Percentiles rank a stretch among this genome's conserved stretches.
Evolutionary conservation across 2,888 invertebrate genomes (phyloP).

Genomic region (Tenthredo notha): DNA sequence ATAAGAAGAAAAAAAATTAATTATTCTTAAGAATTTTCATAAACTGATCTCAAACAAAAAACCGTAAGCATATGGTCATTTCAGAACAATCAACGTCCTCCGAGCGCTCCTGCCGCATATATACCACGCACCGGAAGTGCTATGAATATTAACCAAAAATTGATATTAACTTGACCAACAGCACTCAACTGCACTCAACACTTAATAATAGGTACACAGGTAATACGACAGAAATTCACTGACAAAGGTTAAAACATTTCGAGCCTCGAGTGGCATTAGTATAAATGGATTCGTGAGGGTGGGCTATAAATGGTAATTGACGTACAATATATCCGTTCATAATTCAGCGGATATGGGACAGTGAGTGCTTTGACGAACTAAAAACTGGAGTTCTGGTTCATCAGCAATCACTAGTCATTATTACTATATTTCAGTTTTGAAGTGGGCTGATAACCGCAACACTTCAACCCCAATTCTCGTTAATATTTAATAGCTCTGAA

Average conservation of each 20-base stretch:
- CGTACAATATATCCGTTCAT: slow-evolving; percentile 51
- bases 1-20: neutral
- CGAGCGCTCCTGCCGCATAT: neutral
- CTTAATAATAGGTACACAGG: slow-evolving; percentile 48
- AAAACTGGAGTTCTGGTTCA: slow-evolving; percentile 27
- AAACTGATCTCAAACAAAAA: neutral
- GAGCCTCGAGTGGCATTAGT: slow-evolving; percentile 38
- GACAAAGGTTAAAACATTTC: slow-evolving; percentile 41
- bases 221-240: slow-evolving; percentile 27
- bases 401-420: slow-evolving; percentile 32
- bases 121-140: slow-evolving; percentile 21
- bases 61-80: neutral
- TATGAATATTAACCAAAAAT: slow-evolving; percentile 24
- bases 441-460: slow-evolving; percentile 7
- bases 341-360: slow-evolving; percentile 39
- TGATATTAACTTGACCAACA: slow-evolving; percentile 11
- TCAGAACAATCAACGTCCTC: neutral
- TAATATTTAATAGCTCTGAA: neutral
- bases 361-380: slow-evolving; percentile 47
- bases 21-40: neutral
- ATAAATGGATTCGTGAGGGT: slow-evolving; percentile 44
- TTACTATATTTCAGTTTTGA: neutral
- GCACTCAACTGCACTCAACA: slow-evolving; percentile 47
- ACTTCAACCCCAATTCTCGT: slow-evolving; percentile 4
- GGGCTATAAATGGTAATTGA: slow-evolving; percentile 43